Evolutionary conservation across 2,113 vertebrate species (phyloP), one percentile per base, ranked within the genome.

Genomic region (Oncorhynchus keta): DNA sequence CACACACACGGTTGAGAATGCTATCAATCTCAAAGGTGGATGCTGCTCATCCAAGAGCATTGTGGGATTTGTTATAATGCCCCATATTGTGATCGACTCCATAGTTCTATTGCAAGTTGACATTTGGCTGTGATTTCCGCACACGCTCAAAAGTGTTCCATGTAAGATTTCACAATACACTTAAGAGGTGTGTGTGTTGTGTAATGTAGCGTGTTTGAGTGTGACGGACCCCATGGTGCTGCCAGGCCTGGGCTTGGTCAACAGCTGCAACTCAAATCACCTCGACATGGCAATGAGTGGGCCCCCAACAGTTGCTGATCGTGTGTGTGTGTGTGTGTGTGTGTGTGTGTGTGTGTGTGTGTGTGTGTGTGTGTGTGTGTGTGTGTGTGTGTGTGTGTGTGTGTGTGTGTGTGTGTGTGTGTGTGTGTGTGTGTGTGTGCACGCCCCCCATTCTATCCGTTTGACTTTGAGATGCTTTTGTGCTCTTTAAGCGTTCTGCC

Each of bases 181-280:
- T 62, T 62, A 8, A 62, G 59, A 22, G 62, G 35, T 66, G 62
- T 16, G 73, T 75, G 73, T 49, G 73, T 74, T 28, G 35, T 66
- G 48, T 30, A 39, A 39, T 39, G 16, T 59, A 28, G 57, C 64
- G 61, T 72, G 48, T 68, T 26, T 73, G 22, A 67, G 8, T 55
- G 48, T 74, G 61, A 74, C 24, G 11, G 72, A 35, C 24, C 22
- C 39, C 61, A 67, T 51, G 39, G 61, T 67, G 16, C n/a, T 74
- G 72, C 3, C 73, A 68, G 74, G 16, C 57, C 74, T 75, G 64
- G 64, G 67, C 74, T 68, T 68, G 65, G 74, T 75, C 74, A 68
- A 51, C 62, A 67, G 28, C 73, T 75, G 45, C 65, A 68, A 26
- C 64, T 75, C 74, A 68, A 68, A 55, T 68, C 74, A 75, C 64